A percentile compares a stretch with the other conserved stretches of the same genome.
Evolutionary conservation across 2,797 vertebrate species (phyloP).

Genomic region (Chrysocyon brachyurus): DNA sequence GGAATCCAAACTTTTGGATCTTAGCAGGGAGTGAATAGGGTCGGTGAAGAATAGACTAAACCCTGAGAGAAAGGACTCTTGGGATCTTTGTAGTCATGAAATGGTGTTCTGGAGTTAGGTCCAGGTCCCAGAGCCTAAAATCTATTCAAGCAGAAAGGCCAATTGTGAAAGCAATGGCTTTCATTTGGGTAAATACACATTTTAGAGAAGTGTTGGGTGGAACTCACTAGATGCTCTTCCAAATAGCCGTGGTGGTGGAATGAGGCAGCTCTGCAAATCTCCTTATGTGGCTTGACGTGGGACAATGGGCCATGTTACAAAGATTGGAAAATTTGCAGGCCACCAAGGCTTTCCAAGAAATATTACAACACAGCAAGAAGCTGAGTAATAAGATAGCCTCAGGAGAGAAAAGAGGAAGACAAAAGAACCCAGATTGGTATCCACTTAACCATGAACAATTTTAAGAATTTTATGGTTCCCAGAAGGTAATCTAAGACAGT

Average conservation of each 20-base stretch:
- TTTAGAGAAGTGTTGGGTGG: not conserved
- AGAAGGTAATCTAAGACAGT: not conserved
- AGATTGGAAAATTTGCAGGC: not conserved
- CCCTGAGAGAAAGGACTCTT: not conserved
- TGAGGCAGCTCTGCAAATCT: not conserved
- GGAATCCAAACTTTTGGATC: not conserved
- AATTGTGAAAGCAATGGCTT: not conserved
- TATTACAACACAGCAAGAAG: not conserved
- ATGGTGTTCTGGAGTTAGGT: not conserved
- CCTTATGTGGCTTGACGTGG: not conserved
- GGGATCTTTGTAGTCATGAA: not conserved
- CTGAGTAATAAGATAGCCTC: not conserved
- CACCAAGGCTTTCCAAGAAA: slow-evolving; percentile 39
- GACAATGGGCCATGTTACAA: not conserved
- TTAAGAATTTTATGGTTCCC: not conserved
- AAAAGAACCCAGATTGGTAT: not conserved
- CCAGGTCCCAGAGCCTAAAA: not conserved
- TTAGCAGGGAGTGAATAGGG: not conserved
- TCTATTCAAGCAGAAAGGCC: not conserved
- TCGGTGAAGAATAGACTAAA: not conserved
- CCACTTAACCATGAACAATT: not conserved
- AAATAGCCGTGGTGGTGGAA: not conserved
- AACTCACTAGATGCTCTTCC: not conserved
- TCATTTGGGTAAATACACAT: not conserved
- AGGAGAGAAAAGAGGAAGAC: not conserved